phyloP scores from a whole-genome alignment of 2,888 invertebrate species.

The Tetrapedia diversipes region DNA sequence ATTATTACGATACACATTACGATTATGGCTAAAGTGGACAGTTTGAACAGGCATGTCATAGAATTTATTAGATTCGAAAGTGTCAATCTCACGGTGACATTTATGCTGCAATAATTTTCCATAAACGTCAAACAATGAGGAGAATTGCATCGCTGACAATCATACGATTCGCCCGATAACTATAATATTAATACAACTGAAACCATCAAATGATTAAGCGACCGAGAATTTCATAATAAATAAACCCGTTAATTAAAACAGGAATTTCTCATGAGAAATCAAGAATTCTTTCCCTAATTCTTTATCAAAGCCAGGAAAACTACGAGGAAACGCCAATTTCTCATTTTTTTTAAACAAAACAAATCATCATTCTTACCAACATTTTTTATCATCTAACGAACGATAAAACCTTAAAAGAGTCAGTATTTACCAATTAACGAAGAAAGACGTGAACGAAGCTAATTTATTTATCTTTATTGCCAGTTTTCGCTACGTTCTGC shows the following conservation, averaged over 20 bases:
- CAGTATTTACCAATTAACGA: background rate
- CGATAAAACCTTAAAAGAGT: background rate
- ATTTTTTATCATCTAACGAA: background rate
- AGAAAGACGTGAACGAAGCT: conserved; percentile 1
- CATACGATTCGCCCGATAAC: background rate
- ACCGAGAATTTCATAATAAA: background rate
- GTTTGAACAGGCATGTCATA: no score
- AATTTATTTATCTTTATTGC: background rate
- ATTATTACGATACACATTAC: no score
- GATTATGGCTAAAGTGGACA: no score
- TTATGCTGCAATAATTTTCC: background rate
- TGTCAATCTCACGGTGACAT: background rate
- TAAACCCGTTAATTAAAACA: background rate
- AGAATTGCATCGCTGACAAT: background rate
- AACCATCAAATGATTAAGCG: no score
- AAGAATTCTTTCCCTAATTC: background rate
- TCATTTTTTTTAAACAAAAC: background rate
- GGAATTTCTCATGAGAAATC: background rate
- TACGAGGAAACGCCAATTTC: background rate
- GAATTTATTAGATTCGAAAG: background rate
- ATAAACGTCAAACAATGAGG: background rate
- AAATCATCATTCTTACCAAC: background rate
- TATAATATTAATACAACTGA: no score
- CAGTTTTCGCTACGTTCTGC: background rate
- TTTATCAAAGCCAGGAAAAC: background rate